Conservation (phyloP, 2,113 vertebrate genomes). For the Phylloscopus trochiloides region DNA sequence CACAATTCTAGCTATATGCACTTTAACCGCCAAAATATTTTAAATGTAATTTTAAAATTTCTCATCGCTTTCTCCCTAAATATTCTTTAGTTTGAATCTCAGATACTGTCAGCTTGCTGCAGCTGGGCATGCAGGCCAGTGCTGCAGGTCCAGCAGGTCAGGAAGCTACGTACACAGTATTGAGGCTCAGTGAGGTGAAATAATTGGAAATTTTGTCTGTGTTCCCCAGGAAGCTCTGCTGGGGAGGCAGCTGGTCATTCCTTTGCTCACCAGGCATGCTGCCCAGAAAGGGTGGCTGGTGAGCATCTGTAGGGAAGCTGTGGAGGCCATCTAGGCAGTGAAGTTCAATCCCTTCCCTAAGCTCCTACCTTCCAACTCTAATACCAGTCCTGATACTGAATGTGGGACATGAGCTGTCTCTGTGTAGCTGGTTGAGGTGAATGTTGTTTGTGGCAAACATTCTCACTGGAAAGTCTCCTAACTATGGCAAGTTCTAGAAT, state of each 20-base stretch:
- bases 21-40: not conserved
- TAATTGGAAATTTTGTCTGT: not conserved
- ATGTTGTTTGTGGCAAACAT: not conserved
- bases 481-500: not conserved
- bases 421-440: not conserved
- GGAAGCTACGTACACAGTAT: not conserved
- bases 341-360: not conserved
- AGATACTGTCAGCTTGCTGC: not conserved
- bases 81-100: not conserved
- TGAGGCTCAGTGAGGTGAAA: not conserved
- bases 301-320: not conserved
- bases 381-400: not conserved
- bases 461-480: not conserved
- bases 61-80: not conserved
- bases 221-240: not conserved
- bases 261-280: not conserved
- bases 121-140: accelerated
- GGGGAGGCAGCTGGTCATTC: not conserved
- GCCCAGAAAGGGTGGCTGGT: not conserved
- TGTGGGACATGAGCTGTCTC: not conserved
- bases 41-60: not conserved
- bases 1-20: not conserved
- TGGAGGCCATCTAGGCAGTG: accelerated
- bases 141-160: not conserved
- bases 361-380: not conserved